Evolutionary conservation across 2,113 vertebrate species (phyloP).

Genomic region (Callaeas wilsoni): DNA sequence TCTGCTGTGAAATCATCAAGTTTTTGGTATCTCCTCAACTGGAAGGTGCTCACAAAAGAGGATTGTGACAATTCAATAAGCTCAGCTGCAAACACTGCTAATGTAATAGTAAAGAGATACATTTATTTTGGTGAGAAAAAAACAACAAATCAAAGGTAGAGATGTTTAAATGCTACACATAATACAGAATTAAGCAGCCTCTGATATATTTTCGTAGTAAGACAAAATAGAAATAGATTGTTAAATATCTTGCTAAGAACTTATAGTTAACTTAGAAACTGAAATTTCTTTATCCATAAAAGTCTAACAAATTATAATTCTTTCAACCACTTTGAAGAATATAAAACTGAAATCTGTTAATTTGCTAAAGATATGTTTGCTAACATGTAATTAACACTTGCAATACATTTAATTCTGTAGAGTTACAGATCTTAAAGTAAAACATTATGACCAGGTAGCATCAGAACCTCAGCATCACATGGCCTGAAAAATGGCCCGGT

Average conservation of each 20-base stretch:
- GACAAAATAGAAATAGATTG: neutral
- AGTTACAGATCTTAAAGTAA: neutral
- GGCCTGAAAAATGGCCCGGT: neutral
- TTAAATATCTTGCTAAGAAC: neutral
- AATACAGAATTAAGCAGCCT: neutral
- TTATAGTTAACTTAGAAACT: neutral
- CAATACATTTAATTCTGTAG: neutral
- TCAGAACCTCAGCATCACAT: neutral
- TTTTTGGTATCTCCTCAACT: neutral
- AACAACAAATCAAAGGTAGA: neutral
- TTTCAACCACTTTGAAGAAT: neutral
- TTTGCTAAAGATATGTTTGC: neutral
- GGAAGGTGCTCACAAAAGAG: accelerated
- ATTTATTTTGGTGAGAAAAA: neutral
- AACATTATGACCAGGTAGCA: neutral
- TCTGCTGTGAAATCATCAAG: neutral
- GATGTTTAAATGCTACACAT: neutral
- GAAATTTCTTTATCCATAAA: neutral
- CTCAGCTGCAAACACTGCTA: neutral
- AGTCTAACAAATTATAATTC: neutral
- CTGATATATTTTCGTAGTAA: neutral
- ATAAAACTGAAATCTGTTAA: neutral
- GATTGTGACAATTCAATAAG: neutral
- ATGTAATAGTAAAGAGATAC: neutral
- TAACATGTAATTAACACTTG: neutral